A percentile compares a stretch with the other conserved stretches of the same genome.
Conservation (phyloP, 2,797 vertebrate species). For the Coregonus sp. region DNA sequence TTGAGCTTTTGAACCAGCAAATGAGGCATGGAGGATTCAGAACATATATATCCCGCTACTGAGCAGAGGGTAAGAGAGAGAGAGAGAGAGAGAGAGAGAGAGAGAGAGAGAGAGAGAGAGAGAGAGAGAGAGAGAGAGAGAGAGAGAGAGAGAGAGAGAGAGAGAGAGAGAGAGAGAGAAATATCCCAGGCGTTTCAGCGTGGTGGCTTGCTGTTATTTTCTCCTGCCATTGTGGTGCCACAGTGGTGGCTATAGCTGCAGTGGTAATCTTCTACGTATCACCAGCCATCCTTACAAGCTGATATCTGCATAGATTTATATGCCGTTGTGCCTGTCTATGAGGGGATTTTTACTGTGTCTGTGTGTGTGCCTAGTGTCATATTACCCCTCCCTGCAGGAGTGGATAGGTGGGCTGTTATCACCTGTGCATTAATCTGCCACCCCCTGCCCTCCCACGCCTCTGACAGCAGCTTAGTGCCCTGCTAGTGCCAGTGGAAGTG, state of each 20-base stretch:
- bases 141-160: not conserved
- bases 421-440: conserved; percentile 70
- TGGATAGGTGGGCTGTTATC: conserved; percentile 75
- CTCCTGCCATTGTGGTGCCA: not conserved
- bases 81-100: not conserved
- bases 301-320: conserved; percentile 27
- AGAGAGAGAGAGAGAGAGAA: not conserved
- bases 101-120: conserved; percentile 2
- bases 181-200: conserved; percentile 31
- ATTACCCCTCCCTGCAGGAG: conserved; percentile 38
- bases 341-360: not conserved
- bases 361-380: conserved; percentile 26
- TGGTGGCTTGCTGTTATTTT: conserved; percentile 25
- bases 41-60: conserved; percentile 43
- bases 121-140: not conserved
- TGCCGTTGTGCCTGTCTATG: conserved; percentile 22
- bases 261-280: conserved; percentile 11
- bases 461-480: conserved; percentile 63
- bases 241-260: conserved; percentile 41
- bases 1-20: conserved; percentile 60
- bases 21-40: conserved; percentile 56
- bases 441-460: conserved; percentile 46
- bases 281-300: not conserved
- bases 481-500: conserved; percentile 43
- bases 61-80: conserved; percentile 2